Evolutionary conservation across 2,797 vertebrate species (phyloP).

Genomic region (Spinus pinus): DNA sequence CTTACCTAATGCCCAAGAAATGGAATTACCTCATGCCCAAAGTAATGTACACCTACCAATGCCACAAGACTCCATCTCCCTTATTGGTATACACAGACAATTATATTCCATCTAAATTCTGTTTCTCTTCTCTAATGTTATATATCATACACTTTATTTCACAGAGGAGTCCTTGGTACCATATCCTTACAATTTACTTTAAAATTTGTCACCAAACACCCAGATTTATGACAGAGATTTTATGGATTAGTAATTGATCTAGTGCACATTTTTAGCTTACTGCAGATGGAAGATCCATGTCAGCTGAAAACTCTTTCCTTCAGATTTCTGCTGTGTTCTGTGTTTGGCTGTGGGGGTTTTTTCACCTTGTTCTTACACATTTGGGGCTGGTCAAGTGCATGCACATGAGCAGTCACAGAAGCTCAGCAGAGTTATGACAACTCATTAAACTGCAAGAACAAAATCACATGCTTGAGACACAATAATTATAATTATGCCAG

Average conservation of each 20-base stretch:
- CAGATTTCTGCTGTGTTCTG: background rate
- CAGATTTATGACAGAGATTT: background rate
- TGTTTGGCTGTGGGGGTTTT: background rate
- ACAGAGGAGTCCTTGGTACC: background rate
- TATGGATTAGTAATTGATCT: background rate
- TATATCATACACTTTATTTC: background rate
- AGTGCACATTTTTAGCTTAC: conserved; percentile 12
- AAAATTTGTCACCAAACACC: background rate
- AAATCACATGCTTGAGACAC: background rate
- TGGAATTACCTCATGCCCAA: background rate
- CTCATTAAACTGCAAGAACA: background rate
- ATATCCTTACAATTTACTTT: background rate
- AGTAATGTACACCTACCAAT: background rate
- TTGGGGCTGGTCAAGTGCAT: background rate
- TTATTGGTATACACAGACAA: background rate
- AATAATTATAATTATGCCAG: background rate
- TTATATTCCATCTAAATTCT: background rate
- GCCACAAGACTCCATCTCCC: background rate
- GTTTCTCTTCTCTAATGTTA: background rate
- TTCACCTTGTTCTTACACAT: background rate
- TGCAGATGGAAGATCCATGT: background rate
- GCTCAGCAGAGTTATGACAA: background rate
- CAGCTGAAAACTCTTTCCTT: background rate
- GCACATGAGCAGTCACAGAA: background rate
- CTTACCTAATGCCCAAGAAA: conserved; percentile 18